These are phyloP conservation scores for Corythoichthys haematopterus DNA, from an alignment of 2,113 vertebrate genomes.

Conservation along the genomic window DNA sequence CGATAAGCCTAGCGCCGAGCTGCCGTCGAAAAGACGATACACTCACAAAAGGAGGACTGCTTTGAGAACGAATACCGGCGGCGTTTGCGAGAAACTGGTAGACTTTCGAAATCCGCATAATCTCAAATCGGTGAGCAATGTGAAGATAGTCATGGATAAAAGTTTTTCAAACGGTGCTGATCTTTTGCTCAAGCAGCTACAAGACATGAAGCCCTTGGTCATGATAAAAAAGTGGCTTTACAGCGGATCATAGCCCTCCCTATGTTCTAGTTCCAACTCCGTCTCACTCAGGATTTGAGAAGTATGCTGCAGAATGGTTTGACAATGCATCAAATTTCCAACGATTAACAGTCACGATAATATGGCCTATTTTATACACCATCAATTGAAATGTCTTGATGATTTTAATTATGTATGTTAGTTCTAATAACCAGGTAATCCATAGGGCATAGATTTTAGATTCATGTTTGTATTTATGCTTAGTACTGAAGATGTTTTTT, in stretches of 20 bases:
- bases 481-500: slow-evolving; percentile 81
- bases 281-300: slow-evolving; percentile 82
- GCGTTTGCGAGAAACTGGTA: slow-evolving; percentile 75
- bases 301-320: slow-evolving; percentile 75
- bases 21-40: slow-evolving; percentile 64
- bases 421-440: slow-evolving; percentile 74
- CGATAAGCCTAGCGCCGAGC: slow-evolving; percentile 52
- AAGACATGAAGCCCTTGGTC: slow-evolving; percentile 92
- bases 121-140: slow-evolving; percentile 82
- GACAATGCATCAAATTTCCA: slow-evolving; percentile 62
- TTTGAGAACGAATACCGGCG: slow-evolving; percentile 46
- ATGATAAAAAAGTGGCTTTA: slow-evolving; percentile 80
- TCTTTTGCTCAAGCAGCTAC: slow-evolving; percentile 88
- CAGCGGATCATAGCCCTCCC: slow-evolving; percentile 67
- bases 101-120: slow-evolving; percentile 87
- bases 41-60: slow-evolving; percentile 52
- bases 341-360: slow-evolving; percentile 56
- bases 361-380: slow-evolving; percentile 68
- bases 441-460: slow-evolving; percentile 78
- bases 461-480: slow-evolving; percentile 91
- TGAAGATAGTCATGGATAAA: slow-evolving; percentile 93
- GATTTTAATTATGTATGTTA: slow-evolving; percentile 75
- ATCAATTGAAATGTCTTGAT: slow-evolving; percentile 57
- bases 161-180: slow-evolving; percentile 85
- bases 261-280: slow-evolving; percentile 64